phyloP scores from a whole-genome alignment of 2,888 invertebrate species.

The Chymomyza fuscimana region DNA sequence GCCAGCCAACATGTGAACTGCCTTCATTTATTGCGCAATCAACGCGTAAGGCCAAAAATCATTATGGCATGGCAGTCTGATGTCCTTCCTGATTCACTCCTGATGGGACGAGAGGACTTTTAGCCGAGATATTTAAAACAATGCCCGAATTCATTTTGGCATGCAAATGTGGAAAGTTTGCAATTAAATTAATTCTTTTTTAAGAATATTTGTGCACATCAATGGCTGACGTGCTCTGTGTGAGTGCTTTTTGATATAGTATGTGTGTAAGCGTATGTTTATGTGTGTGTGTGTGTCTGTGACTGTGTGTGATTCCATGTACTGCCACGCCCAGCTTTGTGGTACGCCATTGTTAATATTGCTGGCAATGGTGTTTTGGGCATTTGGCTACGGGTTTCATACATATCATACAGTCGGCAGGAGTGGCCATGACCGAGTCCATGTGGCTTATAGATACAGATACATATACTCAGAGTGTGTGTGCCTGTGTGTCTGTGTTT shows the following conservation, averaged over 20 bases:
- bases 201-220: constrained; percentile 70
- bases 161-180: constrained; percentile 47
- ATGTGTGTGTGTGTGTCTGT: background rate
- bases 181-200: constrained; percentile 74
- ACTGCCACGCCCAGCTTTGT: background rate
- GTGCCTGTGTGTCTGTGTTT: constrained; percentile 16
- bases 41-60: constrained; percentile 38
- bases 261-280: background rate
- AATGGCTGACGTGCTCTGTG: constrained; percentile 44
- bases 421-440: constrained; percentile 38
- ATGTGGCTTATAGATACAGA: constrained; percentile 16
- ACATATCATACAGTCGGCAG: constrained; percentile 44
- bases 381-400: constrained; percentile 40
- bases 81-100: constrained; percentile 25
- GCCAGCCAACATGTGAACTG: background rate
- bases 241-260: background rate
- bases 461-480: background rate
- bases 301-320: background rate
- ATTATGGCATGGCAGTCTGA: constrained; percentile 54
- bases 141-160: background rate
- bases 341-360: constrained; percentile 3
- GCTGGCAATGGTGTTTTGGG: constrained; percentile 35
- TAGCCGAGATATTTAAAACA: constrained; percentile 6
- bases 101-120: background rate
- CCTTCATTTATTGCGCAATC: constrained; percentile 10